Evolutionary conservation across 2,113 vertebrate genomes (phyloP), one percentile per base, ranked within the genome.

Genomic region (Amazona guildingii): DNA sequence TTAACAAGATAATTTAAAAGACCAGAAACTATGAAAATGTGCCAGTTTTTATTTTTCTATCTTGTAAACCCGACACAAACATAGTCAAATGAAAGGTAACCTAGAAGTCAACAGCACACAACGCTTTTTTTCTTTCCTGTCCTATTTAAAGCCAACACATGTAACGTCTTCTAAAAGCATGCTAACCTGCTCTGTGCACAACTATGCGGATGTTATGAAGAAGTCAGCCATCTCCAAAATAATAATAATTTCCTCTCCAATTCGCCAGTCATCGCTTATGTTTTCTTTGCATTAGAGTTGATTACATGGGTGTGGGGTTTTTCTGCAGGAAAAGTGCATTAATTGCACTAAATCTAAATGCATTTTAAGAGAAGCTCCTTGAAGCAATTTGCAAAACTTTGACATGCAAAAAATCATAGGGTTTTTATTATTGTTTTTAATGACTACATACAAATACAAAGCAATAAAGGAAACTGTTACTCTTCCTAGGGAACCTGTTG

Each of bases 401-500:
- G 57, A 92, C 66, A 80, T 95, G 85, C 59, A 86, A 90, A 92
- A 85, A 87, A 63, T 54, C 4, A 0, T 57, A 29, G 72, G 39
- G 0, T 11, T 77, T 85, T 90, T 51, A 59, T 61, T 61, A 83
- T 51, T 77, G 69, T 84, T 95, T 79, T 82, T 94, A 91, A 91
- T 90, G 43, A 78, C 84, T 91, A 37, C 0, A 0, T 76, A 83
- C 44, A 91, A 95, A 86, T 39, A 44, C 17, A 68, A 92, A 95
- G 70, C 4, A 54, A 39, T 37, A 89, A 20, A 27, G 62, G 91
- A 96, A 95, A 97, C 91, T 43, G 79, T 37, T 84, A 29, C 75
- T 92, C 85, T 93, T 94, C 84, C 81, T 48, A 86, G 74, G 87
- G 85, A 95, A 98, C 94, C 91, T 98, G 97, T 96, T 98, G 96